Conservation (phyloP, 2,113 vertebrate genomes). For the Hyla sarda region DNA sequence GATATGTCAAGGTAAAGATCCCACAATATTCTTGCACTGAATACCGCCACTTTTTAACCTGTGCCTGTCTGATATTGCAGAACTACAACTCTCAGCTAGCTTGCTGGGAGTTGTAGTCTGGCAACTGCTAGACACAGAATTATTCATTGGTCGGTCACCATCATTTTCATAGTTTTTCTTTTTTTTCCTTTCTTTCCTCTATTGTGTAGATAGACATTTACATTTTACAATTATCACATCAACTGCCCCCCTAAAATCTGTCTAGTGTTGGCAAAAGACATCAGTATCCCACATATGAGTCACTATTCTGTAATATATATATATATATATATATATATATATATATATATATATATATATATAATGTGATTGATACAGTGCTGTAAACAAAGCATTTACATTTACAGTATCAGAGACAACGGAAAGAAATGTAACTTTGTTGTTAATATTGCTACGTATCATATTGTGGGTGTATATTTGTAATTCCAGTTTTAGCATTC, state of each 20-base stretch:
- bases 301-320: neutral
- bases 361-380: neutral
- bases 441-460: no score
- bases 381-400: no score
- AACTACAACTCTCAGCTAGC: neutral
- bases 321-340: no score
- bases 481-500: no score
- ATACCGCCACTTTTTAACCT: neutral
- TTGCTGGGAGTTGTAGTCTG: neutral
- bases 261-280: neutral
- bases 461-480: no score
- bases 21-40: neutral
- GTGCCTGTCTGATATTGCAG: neutral
- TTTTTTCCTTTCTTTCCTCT: neutral
- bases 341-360: no score
- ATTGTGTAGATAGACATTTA: neutral
- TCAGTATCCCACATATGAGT: neutral
- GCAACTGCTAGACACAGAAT: neutral
- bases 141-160: neutral
- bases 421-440: no score
- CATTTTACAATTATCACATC: neutral
- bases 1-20: constrained; percentile 73
- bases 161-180: no score
- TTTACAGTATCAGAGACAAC: no score
- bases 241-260: constrained; percentile 14